A percentile compares a stretch with the other conserved stretches of the same genome.
These are phyloP conservation scores for Glyptemys insculpta DNA, from an alignment of 2,797 vertebrate species.

Conservation along the genomic window DNA sequence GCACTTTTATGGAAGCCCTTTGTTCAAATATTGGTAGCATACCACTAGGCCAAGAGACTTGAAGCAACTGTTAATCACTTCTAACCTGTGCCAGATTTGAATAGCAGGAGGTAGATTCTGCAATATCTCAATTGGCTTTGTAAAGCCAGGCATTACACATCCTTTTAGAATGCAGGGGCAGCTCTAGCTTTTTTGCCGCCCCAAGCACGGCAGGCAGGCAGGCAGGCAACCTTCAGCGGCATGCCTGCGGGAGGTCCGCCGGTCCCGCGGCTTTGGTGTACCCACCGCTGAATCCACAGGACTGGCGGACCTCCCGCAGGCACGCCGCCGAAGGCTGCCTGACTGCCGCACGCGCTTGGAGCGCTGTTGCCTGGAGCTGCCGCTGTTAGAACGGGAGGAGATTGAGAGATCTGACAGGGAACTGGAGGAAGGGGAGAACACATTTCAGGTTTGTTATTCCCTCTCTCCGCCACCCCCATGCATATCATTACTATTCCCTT, in stretches of 20 bases:
- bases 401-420: background rate
- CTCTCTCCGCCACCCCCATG: background rate
- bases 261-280: too few species aligned
- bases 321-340: too few species aligned
- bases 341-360: too few species aligned
- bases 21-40: background rate
- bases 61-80: background rate
- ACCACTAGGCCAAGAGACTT: background rate
- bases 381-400: background rate
- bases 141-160: background rate
- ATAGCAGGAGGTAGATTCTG: background rate
- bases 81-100: background rate
- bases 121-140: background rate
- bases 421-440: background rate
- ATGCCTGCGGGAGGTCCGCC: too few species aligned
- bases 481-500: background rate
- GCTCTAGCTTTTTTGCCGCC: too few species aligned
- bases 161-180: background rate
- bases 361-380: too few species aligned
- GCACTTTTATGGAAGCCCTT: background rate
- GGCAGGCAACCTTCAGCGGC: too few species aligned
- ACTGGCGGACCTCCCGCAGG: too few species aligned
- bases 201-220: too few species aligned
- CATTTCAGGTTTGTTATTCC: background rate
- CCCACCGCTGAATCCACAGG: too few species aligned